These are phyloP conservation scores for Ctenopoma kingsleyae DNA, from an alignment of 2,797 vertebrate species.

Conservation along the genomic window DNA sequence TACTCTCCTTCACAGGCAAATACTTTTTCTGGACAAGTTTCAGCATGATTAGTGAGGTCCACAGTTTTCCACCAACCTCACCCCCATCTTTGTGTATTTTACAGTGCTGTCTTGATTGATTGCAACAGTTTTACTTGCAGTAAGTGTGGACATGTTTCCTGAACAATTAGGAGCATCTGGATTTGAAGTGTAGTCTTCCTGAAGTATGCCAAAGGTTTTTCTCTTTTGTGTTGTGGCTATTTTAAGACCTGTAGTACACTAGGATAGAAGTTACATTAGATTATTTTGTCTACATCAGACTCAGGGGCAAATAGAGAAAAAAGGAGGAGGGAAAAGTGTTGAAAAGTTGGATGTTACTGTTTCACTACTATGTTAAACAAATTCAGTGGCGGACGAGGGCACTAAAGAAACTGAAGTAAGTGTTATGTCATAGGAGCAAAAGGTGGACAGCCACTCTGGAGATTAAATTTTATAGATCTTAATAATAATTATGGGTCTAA, in stretches of 20 bases:
- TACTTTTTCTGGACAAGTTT: constrained; percentile 70
- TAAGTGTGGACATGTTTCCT: constrained; percentile 63
- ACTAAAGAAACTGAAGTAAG: constrained; percentile 52
- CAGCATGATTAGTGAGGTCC: constrained; percentile 51
- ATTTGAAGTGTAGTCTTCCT: constrained; percentile 55
- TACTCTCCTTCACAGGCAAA: constrained; percentile 49
- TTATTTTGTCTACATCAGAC: constrained; percentile 58
- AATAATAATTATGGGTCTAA: constrained; percentile 80
- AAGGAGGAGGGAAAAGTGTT: constrained; percentile 25
- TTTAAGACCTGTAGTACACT: constrained; percentile 40
- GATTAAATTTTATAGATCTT: constrained; percentile 72
- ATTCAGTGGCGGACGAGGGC: constrained; percentile 24
- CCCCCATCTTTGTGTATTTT: constrained; percentile 64
- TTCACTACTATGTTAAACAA: constrained; percentile 33
- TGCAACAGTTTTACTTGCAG: constrained; percentile 70
- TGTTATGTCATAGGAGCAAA: constrained; percentile 57
- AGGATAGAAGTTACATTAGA: constrained; percentile 26
- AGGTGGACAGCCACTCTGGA: constrained; percentile 61
- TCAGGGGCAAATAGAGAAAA: constrained; percentile 34
- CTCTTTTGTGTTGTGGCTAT: constrained; percentile 62
- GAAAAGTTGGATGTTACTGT: constrained; percentile 6
- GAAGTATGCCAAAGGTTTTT: constrained; percentile 53
- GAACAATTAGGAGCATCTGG: constrained; percentile 69
- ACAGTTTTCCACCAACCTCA: constrained; percentile 45
- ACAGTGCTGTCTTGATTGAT: constrained; percentile 71